A percentile compares a stretch with the other conserved stretches of the same genome.
Evolutionary conservation across 2,113 vertebrate species (phyloP).

Genomic region (Mungos mungo): DNA sequence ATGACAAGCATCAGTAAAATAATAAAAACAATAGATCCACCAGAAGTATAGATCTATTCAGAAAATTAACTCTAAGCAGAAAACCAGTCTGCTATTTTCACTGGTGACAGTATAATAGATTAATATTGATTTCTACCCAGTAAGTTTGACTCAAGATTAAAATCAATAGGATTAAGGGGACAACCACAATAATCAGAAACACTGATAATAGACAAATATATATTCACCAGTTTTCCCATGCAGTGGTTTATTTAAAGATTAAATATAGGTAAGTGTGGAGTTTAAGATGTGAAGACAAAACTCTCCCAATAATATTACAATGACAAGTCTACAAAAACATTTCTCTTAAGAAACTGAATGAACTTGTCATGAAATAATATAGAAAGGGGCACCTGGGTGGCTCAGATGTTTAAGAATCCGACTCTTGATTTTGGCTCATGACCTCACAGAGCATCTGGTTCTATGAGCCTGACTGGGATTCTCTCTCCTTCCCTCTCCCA

Average conservation of each 20-base stretch:
- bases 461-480: too few species aligned
- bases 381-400: not conserved
- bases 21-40: not conserved
- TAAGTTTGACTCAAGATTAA: not conserved
- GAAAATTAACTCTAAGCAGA: slow-evolving; percentile 39
- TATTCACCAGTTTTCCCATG: not conserved
- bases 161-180: slow-evolving; percentile 36
- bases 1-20: not conserved
- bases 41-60: not conserved
- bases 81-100: not conserved
- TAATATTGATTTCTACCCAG: slow-evolving; percentile 34
- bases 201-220: slow-evolving; percentile 25
- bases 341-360: not conserved
- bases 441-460: too few species aligned
- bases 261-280: not conserved
- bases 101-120: slow-evolving; percentile 47
- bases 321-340: not conserved
- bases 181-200: slow-evolving; percentile 1
- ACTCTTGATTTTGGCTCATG: too few species aligned
- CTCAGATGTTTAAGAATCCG: too few species aligned
- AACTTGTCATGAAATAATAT: not conserved
- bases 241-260: not conserved
- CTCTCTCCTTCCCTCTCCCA: too few species aligned
- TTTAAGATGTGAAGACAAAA: not conserved
- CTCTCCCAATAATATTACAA: not conserved